phyloP scores from a whole-genome alignment of 2,888 invertebrate species.

The Tupiocoris notatus region DNA sequence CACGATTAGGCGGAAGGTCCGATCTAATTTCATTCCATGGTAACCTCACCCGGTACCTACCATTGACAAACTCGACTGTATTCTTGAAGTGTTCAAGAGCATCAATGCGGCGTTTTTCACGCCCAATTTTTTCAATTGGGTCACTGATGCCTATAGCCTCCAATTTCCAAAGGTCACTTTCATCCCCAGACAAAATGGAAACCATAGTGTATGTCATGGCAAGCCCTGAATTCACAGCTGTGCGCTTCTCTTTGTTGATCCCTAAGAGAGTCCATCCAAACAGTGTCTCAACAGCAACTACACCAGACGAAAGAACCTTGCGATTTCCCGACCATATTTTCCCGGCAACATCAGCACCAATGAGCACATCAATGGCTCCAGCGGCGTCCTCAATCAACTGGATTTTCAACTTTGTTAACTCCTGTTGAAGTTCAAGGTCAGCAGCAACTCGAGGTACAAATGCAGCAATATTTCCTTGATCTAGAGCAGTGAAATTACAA shows the following conservation, averaged over 20 bases:
- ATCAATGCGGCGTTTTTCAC: not conserved
- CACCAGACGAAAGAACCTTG: not conserved
- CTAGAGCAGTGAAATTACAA: not conserved
- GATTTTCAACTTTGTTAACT: not conserved
- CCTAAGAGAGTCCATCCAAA: slow-evolving; percentile 6
- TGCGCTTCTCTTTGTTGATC: not conserved
- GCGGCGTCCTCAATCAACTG: not conserved
- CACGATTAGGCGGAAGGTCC: no score
- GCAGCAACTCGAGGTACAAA: not conserved
- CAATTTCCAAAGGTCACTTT: slow-evolving; percentile 1
- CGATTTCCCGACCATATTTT: slow-evolving; percentile 2
- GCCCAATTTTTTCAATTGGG: not conserved
- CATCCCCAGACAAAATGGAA: not conserved
- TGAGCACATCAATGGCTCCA: not conserved
- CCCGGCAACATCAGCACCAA: slow-evolving; percentile 3
- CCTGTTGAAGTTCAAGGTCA: not conserved
- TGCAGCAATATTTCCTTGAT: not conserved
- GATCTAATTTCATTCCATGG: not conserved
- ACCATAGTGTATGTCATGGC: slow-evolving; percentile 9
- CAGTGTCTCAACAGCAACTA: not conserved
- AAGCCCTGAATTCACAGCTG: not conserved
- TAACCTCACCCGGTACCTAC: not conserved
- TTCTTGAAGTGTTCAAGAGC: slow-evolving; percentile 4
- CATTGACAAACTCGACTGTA: slow-evolving; percentile 2
- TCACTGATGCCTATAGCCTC: slow-evolving; percentile 6